Conservation (phyloP, 2,797 vertebrate genomes). For the Melanotaenia pygmaea region DNA sequence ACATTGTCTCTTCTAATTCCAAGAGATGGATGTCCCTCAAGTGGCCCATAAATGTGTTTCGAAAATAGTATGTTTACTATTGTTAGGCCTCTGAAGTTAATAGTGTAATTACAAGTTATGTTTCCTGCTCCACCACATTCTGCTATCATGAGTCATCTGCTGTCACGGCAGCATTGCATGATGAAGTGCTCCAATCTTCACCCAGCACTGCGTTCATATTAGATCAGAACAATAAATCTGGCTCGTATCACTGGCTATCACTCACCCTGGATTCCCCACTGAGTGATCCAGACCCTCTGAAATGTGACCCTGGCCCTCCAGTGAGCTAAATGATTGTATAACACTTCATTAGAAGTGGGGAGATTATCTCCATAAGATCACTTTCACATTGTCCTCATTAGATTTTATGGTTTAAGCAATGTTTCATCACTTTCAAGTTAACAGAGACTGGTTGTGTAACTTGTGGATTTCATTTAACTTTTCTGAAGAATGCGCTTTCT, state of each 20-base stretch:
- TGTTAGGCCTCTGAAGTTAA: slow-evolving; percentile 44
- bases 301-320: slow-evolving; percentile 50
- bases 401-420: slow-evolving; percentile 27
- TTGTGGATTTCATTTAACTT: slow-evolving; percentile 11
- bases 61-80: slow-evolving; percentile 71
- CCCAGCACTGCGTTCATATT: slow-evolving; percentile 19
- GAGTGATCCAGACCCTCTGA: slow-evolving; percentile 47
- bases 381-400: slow-evolving; percentile 71
- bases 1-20: slow-evolving; percentile 43
- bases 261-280: slow-evolving; percentile 30
- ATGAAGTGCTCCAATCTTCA: slow-evolving; percentile 9
- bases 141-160: slow-evolving; percentile 51
- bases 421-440: slow-evolving; percentile 46
- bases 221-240: slow-evolving; percentile 42
- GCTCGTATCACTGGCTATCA: slow-evolving; percentile 28
- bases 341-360: slow-evolving; percentile 44
- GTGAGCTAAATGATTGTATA: slow-evolving; percentile 28
- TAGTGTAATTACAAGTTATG: slow-evolving; percentile 43
- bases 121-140: slow-evolving; percentile 60
- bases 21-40: slow-evolving; percentile 60
- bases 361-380: slow-evolving; percentile 39
- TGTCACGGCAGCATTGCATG: slow-evolving; percentile 40
- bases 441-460: slow-evolving; percentile 29
- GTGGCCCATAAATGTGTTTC: slow-evolving; percentile 60
- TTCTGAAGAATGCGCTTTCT: background rate